Base-by-base conservation (phyloP, 2,888 invertebrate species). In the Euproctis similis region DNA sequence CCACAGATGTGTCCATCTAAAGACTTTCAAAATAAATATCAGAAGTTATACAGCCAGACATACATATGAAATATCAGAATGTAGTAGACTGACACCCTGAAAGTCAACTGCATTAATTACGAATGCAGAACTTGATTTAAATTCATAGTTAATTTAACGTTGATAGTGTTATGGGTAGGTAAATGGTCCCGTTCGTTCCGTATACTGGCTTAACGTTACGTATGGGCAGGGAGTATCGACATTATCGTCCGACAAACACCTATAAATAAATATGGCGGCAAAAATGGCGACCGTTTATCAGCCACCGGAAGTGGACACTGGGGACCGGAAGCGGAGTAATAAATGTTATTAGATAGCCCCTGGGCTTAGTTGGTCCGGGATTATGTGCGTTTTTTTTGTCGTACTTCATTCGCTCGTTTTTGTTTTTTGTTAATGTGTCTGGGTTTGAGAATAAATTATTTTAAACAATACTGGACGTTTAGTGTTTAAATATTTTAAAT, bases 271-370 rank as follows among this genome's bases (percentile, higher is more conserved):
- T 82, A 84, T 78, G 72, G 78, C 71, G 75, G 78, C 68, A 85
- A 85, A 85, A 85, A 85, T 82, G 76, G 81, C 69, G 63, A 46
- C 82, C 73, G 77, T 85, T 84, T 85, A 85, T 85, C 85, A 84
- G 81, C 56, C 58, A 56, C 61, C 68, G 78, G 78, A 82, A 84
- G 81, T 81, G 84, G 84, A 70, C 84, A 61, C 81, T 66, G 65
- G 85, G 85, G 85, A 81, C 67, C 63, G 66, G 67, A 63, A 65
- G 66, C 65, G 48, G 63, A 59, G 80, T 80, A 81, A 84, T 84
- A 85, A 85, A 85, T 82, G 84, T 82, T 84, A 84, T 84, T 84
- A 82, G 82, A 82, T 82, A 81, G 82, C 82, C 80, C 62, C 65
- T 55, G 80, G 84, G 82, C 78, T 82, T 82, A 84, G 81, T 82